A percentile compares a stretch with the other conserved stretches of the same genome.
Conservation (phyloP, 2,888 invertebrate genomes). For the Drosophila vallismaia region DNA sequence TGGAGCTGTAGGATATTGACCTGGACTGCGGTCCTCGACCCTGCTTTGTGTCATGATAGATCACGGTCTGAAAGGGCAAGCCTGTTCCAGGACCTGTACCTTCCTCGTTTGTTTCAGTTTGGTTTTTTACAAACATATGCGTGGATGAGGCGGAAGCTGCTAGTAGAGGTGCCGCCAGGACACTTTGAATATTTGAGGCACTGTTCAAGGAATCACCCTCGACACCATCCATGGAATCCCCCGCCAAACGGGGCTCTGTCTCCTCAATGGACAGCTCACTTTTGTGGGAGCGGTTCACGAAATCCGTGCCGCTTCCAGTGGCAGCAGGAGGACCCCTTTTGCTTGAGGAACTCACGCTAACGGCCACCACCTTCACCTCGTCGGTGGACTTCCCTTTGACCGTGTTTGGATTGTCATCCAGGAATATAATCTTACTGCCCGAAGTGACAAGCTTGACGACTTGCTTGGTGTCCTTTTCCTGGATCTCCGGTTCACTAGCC, state of each 20-base stretch:
- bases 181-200: slow-evolving; percentile 81
- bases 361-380: slow-evolving; percentile 84
- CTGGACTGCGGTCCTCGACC: slow-evolving; percentile 83
- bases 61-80: slow-evolving; percentile 85
- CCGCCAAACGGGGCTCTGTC: slow-evolving; percentile 85
- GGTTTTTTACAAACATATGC: slow-evolving; percentile 80
- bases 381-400: slow-evolving; percentile 55
- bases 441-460: slow-evolving; percentile 80
- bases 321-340: slow-evolving; percentile 49
- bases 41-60: slow-evolving; percentile 84
- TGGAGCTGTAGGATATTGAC: slow-evolving; percentile 86
- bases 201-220: slow-evolving; percentile 78
- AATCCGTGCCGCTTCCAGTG: slow-evolving; percentile 66
- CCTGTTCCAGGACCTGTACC: slow-evolving; percentile 29
- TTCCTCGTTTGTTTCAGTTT: slow-evolving; percentile 30
- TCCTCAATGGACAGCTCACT: slow-evolving; percentile 87
- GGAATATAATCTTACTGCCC: slow-evolving; percentile 82
- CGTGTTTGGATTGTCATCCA: slow-evolving; percentile 68
- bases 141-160: slow-evolving; percentile 84
- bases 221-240: slow-evolving; percentile 59
- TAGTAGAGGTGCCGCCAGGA: slow-evolving; percentile 84
- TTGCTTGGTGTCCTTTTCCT: slow-evolving; percentile 61
- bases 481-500: slow-evolving; percentile 44
- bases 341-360: slow-evolving; percentile 84
- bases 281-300: slow-evolving; percentile 85